Evolutionary conservation across 2,888 invertebrate species (phyloP).

Genomic region (Oscheius sp.): DNA sequence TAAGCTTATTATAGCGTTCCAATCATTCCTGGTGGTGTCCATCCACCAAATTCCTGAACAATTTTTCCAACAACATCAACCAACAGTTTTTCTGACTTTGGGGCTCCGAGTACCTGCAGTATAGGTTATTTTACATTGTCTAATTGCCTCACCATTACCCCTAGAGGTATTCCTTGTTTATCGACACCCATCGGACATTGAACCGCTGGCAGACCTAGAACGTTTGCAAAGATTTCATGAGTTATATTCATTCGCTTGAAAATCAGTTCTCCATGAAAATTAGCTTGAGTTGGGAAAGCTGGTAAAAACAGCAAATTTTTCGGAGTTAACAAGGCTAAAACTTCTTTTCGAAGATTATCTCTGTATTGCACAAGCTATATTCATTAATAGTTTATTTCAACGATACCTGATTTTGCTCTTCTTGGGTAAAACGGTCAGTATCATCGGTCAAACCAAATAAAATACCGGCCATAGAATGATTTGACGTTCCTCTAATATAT

Average conservation of each 20-base stretch:
- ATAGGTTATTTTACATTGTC: not conserved
- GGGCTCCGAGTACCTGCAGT: conserved; percentile 13
- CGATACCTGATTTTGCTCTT: not conserved
- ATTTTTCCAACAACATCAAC: not conserved
- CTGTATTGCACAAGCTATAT: not conserved
- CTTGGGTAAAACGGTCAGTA: not conserved
- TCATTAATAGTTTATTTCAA: not conserved
- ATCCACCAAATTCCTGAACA: conserved; percentile 10
- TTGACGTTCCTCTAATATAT: not conserved
- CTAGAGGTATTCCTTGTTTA: conserved; percentile 71
- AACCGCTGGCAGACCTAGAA: conserved; percentile 72
- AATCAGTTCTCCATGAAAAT: conserved; percentile 71
- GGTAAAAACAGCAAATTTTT: conserved; percentile 13
- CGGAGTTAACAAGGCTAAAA: not conserved
- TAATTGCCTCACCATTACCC: conserved; percentile 69
- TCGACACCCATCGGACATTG: conserved; percentile 72
- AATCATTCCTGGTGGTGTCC: conserved; percentile 21
- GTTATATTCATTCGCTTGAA: conserved; percentile 68
- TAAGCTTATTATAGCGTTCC: not conserved
- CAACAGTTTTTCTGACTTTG: not conserved
- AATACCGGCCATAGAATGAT: conserved; percentile 12
- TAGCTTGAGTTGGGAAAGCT: conserved; percentile 72
- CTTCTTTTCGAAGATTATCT: not conserved
- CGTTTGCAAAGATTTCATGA: conserved; percentile 72
- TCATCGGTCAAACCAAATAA: conserved; percentile 11